A percentile compares a stretch with the other conserved stretches of the same genome.
phyloP scores from a whole-genome alignment of 2,797 vertebrate genomes.

The Lophius americanus region DNA sequence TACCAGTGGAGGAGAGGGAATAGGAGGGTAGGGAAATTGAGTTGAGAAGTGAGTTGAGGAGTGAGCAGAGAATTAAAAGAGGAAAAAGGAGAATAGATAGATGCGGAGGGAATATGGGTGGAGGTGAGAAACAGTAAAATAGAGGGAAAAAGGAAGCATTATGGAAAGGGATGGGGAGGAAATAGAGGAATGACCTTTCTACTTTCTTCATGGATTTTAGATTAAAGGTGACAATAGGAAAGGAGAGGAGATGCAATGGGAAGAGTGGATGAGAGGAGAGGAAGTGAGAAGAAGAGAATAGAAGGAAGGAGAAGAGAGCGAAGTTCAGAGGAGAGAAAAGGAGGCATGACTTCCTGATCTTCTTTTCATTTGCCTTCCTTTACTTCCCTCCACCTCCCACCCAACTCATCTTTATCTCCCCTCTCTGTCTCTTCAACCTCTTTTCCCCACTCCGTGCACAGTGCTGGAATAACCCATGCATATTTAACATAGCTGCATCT shows the following conservation, averaged over 20 bases:
- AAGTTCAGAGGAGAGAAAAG: not conserved
- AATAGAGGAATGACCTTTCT: not conserved
- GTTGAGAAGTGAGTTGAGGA: too few species aligned
- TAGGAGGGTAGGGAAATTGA: not conserved
- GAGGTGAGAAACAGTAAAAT: too few species aligned
- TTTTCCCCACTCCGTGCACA: slow-evolving; percentile 26
- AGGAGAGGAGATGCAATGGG: not conserved
- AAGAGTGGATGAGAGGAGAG: not conserved
- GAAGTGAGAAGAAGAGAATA: not conserved
- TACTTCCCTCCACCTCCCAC: slow-evolving; percentile 12
- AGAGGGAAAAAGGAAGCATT: not conserved
- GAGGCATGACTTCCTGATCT: not conserved
- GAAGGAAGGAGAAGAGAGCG: not conserved
- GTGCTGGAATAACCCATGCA: slow-evolving; percentile 70
- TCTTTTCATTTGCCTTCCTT: not conserved
- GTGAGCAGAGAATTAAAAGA: slow-evolving; percentile 2
- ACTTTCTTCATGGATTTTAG: too few species aligned
- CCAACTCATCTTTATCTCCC: slow-evolving; percentile 29
- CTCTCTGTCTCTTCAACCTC: slow-evolving; percentile 34
- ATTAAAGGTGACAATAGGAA: not conserved
- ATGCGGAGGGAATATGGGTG: not conserved
- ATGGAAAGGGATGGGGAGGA: not conserved
- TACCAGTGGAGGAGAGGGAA: slow-evolving; percentile 25
- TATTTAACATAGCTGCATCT: slow-evolving; percentile 79
- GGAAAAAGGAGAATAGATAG: not conserved